phyloP scores from a whole-genome alignment of 2,113 vertebrate species.

The Elgaria multicarinata region DNA sequence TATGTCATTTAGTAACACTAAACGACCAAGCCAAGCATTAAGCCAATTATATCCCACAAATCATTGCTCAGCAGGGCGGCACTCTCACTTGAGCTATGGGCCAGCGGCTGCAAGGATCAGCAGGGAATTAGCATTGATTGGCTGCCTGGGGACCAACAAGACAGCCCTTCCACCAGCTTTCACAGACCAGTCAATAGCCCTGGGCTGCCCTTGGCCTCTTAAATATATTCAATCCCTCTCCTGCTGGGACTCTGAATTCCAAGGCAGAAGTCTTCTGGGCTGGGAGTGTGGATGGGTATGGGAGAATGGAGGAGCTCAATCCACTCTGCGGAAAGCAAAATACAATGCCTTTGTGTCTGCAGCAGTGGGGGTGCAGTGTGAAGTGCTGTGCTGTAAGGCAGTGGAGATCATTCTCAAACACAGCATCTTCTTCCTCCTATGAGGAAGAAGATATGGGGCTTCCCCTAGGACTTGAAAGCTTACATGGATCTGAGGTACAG shows the following conservation, averaged over 20 bases:
- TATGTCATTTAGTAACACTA: conserved; percentile 24
- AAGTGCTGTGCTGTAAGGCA: not conserved
- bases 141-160: not conserved
- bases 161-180: not conserved
- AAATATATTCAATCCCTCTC: not conserved
- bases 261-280: not conserved
- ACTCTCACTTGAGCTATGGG: conserved; percentile 31
- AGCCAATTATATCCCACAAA: conserved; percentile 60
- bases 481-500: not conserved
- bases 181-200: fast-evolving
- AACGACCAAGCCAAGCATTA: conserved; percentile 53
- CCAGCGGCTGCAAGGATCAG: not conserved
- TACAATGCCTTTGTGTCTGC: not conserved
- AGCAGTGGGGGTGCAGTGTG: not conserved
- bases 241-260: not conserved
- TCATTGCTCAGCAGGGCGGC: conserved; percentile 10
- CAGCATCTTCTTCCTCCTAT: not conserved
- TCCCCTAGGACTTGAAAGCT: not conserved
- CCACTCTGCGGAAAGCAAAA: not conserved
- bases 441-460: not conserved
- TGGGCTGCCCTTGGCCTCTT: conserved; percentile 1
- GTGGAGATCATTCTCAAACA: not conserved
- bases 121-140: conserved; percentile 35
- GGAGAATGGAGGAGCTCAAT: not conserved
- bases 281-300: not conserved